Base-by-base conservation (phyloP, 2,888 invertebrate genomes). In the Mamestra brassicae region DNA sequence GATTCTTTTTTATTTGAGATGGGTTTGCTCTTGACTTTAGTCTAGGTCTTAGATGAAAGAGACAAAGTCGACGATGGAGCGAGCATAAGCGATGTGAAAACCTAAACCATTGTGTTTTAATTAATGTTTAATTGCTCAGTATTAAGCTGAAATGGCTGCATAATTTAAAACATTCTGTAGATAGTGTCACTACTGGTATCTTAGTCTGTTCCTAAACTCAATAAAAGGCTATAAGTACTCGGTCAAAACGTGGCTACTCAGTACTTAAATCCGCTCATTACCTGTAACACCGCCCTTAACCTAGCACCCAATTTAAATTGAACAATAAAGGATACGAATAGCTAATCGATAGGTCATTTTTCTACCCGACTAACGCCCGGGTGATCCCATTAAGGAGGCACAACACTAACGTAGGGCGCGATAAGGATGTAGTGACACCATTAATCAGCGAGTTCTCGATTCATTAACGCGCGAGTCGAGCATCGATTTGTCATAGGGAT, bases 361-460 rank as follows among this genome's bases (percentile, higher is more conserved):
- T 86, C 87, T 89, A 90, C 86, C 78, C 82, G 83, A 83, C 81
- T 87, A 87, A 88, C 90, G 85, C 26, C 26, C 89, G 90, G 89
- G 91, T 94, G 94, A 94, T 94, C 93, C 93, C 94, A 95, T 95
- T 95, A 95, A 89, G 92, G 88, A 93, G 94, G 93, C 92, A 94
- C 93, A 87, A 92, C 91, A 92, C 91, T 92, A 92, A 90, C 88
- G 81, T 62, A 74, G 80, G 82, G 85, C 75, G 80, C 88, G 95
- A 95, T 95, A 95, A 95, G 90, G 88, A 86, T 84, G 89, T 88
- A 93, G 93, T 93, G 93, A 93, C 92, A 93, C 89, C 95, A 95
- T 96, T 95, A 95, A 95, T 96, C 95, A 95, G 93, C 84, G 88
- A 91, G 89, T 93, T 89, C 90, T 90, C 94, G 94, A 93, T 95